These are phyloP conservation scores for Octodon degus DNA, from an alignment of 2,113 vertebrate species.

Conservation along the genomic window DNA sequence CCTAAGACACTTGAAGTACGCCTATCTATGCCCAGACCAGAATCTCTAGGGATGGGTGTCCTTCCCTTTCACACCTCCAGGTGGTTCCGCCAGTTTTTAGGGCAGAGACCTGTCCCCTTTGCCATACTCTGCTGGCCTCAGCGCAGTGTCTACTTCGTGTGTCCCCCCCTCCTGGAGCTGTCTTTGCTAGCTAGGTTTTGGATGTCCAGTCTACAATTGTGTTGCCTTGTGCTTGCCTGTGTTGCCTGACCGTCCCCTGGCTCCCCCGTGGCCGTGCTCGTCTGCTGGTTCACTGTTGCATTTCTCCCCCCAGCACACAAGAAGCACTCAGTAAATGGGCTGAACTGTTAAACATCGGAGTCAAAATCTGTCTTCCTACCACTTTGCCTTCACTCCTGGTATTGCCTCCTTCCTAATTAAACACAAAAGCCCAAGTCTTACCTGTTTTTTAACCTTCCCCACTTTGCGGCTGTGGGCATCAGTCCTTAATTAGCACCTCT, in stretches of 20 bases:
- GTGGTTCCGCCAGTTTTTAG: not conserved
- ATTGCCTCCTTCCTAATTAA: slow-evolving; percentile 66
- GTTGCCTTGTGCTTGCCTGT: not conserved
- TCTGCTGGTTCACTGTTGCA: not conserved
- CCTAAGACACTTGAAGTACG: not conserved
- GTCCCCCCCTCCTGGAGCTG: not conserved
- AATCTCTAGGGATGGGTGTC: not conserved
- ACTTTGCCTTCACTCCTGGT: not conserved
- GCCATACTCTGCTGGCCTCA: not conserved
- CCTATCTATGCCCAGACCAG: not conserved
- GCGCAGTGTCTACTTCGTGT: not conserved
- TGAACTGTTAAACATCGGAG: not conserved
- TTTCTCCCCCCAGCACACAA: not conserved
- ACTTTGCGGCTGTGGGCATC: not conserved
- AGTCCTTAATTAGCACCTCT: slow-evolving; percentile 72
- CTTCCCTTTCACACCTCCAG: not conserved
- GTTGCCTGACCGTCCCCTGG: not conserved
- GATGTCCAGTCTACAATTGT: not conserved
- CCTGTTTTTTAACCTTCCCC: slow-evolving; percentile 40
- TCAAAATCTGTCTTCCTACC: slow-evolving; percentile 50
- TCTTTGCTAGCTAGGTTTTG: not conserved
- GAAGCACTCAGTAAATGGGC: not conserved
- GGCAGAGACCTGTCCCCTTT: not conserved
- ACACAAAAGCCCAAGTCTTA: slow-evolving; percentile 20
- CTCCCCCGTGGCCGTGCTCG: not conserved